Percentiles rank a stretch among this genome's conserved stretches.
Evolutionary conservation across 2,888 invertebrate species (phyloP).

Genomic region (Aspidiotus destructor): DNA sequence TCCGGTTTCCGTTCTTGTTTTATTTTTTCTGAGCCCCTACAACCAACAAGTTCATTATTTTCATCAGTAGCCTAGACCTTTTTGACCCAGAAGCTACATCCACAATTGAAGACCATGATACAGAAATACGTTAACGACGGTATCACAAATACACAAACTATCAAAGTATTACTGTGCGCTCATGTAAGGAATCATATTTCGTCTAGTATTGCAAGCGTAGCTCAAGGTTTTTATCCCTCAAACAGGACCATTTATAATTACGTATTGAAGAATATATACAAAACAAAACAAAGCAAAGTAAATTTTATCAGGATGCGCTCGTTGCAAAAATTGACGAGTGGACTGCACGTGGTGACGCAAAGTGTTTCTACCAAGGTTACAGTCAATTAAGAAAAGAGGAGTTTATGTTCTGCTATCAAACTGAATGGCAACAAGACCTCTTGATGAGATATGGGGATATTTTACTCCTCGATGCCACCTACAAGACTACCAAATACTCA

Average conservation of each 20-base stretch:
- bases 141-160: not conserved
- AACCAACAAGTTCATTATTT: too few relatives aligned
- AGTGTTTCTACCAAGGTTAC: not conserved
- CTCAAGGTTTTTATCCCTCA: not conserved
- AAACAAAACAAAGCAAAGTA: not conserved
- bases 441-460: conserved; percentile 1
- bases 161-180: not conserved
- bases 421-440: conserved; percentile 1
- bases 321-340: conserved; percentile 1
- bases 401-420: conserved; percentile 12
- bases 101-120: not conserved
- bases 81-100: not conserved
- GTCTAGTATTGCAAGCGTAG: conserved; percentile 2
- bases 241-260: conserved; percentile 6
- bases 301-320: conserved; percentile 1
- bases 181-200: not conserved
- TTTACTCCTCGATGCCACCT: not conserved
- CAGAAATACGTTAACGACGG: not conserved
- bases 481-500: conserved; percentile 15
- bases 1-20: too few relatives aligned
- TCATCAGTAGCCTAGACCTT: not conserved
- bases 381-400: not conserved
- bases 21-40: too few relatives aligned
- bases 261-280: conserved; percentile 1
- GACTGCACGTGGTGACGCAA: not conserved